These are phyloP conservation scores for Poecilia picta DNA, from an alignment of 2,797 vertebrate species.

Conservation along the genomic window DNA sequence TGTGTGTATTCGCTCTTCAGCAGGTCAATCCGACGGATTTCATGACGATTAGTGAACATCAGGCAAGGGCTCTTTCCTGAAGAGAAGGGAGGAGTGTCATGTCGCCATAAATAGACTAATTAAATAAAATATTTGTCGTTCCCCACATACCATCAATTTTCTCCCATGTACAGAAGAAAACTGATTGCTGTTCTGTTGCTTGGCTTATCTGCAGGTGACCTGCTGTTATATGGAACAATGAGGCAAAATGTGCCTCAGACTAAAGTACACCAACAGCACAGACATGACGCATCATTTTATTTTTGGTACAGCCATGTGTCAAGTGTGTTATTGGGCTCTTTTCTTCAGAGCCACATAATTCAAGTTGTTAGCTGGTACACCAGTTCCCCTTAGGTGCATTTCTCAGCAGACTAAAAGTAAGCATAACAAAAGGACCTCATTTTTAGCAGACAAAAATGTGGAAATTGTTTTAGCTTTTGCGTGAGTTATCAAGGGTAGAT, in stretches of 20 bases:
- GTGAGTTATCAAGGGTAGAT: neutral
- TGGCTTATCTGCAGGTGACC: neutral
- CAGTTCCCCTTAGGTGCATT: constrained; percentile 34
- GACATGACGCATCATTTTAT: constrained; percentile 51
- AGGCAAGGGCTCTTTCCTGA: constrained; percentile 92
- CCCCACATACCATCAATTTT: constrained; percentile 26
- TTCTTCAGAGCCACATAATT: neutral
- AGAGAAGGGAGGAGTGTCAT: constrained; percentile 7
- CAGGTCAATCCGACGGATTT: constrained; percentile 93
- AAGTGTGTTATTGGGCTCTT: constrained; percentile 36
- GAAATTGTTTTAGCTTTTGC: constrained; percentile 1
- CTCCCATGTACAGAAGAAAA: constrained; percentile 2
- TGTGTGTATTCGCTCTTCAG: constrained; percentile 92
- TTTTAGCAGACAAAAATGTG: constrained; percentile 10
- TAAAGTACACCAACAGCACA: constrained; percentile 17
- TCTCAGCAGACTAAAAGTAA: constrained; percentile 44
- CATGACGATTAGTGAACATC: constrained; percentile 97
- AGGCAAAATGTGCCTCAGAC: constrained; percentile 11
- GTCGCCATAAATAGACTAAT: neutral
- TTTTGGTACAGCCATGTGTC: constrained; percentile 38
- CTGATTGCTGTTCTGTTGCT: neutral
- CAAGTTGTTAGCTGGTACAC: constrained; percentile 29
- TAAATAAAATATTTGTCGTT: constrained; percentile 9
- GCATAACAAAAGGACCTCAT: constrained; percentile 33
- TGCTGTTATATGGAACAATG: constrained; percentile 16